A percentile compares a stretch with the other conserved stretches of the same genome.
Evolutionary conservation across 2,888 invertebrate species (phyloP).

Genomic region (Pycnomerus fuliginosus): DNA sequence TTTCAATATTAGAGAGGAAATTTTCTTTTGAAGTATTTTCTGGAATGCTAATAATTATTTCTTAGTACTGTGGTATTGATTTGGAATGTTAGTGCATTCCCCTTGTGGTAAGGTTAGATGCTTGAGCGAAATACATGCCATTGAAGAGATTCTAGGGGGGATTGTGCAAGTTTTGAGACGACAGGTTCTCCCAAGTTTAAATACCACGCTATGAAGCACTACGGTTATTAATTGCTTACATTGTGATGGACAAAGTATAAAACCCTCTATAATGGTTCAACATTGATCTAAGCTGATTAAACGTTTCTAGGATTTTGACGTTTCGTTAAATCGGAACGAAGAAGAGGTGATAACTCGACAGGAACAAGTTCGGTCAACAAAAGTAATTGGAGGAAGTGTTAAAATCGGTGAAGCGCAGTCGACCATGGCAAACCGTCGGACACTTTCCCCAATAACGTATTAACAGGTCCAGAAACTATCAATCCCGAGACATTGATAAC

Average conservation of each 20-base stretch:
- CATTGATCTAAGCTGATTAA: conserved; percentile 4
- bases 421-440: conserved; percentile 11
- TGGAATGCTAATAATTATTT: too few species aligned
- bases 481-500: conserved; percentile 34
- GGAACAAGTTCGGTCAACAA: conserved; percentile 17
- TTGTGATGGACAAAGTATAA: conserved; percentile 8
- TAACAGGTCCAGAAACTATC: conserved; percentile 33
- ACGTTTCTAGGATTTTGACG: background rate
- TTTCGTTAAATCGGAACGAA: background rate
- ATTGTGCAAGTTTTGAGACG: conserved; percentile 6
- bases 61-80: conserved; percentile 11
- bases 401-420: conserved; percentile 18
- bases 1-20: too few species aligned
- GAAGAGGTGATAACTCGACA: conserved; percentile 16
- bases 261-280: conserved; percentile 4
- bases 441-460: conserved; percentile 28
- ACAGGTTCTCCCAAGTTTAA: conserved; percentile 4
- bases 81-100: conserved; percentile 7
- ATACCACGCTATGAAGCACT: background rate
- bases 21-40: too few species aligned
- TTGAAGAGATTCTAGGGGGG: conserved; percentile 7
- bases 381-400: conserved; percentile 28
- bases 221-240: conserved; percentile 6
- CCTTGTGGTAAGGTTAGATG: conserved; percentile 12
- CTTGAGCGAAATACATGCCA: conserved; percentile 6